Conservation (phyloP, 2,888 invertebrate genomes). For the Limnephilus auricula region DNA sequence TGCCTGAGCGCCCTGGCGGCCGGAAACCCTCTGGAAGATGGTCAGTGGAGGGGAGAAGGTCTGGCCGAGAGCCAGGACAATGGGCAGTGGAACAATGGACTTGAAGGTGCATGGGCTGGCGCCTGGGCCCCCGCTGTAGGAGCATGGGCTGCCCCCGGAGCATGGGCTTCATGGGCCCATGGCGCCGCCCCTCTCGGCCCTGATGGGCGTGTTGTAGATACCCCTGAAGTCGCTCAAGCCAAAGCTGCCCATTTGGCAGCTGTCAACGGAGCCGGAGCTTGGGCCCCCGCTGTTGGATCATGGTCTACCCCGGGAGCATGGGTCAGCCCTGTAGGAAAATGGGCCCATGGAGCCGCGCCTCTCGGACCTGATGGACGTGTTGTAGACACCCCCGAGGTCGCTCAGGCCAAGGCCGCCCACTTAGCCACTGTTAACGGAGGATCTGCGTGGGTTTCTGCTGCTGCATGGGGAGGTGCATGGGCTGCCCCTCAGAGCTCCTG, state of each 20-base stretch:
- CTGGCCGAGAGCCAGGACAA: slow-evolving; percentile 57
- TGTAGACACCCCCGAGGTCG: slow-evolving; percentile 52
- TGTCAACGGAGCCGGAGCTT: slow-evolving; percentile 66
- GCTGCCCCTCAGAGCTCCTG: slow-evolving; percentile 3
- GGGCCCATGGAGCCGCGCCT: slow-evolving; percentile 40
- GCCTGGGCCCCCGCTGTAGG: background rate
- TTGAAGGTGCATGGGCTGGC: slow-evolving; percentile 20
- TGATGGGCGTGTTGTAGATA: slow-evolving; percentile 62
- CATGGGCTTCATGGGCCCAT: slow-evolving; percentile 45
- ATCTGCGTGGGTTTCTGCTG: slow-evolving; percentile 22
- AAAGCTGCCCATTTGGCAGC: slow-evolving; percentile 66
- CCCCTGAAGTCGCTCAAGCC: slow-evolving; percentile 70
- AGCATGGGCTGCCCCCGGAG: slow-evolving; percentile 30
- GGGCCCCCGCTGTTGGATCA: slow-evolving; percentile 39
- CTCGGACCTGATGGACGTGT: slow-evolving; percentile 59
- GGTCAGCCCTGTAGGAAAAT: background rate
- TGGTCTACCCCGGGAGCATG: slow-evolving; percentile 25
- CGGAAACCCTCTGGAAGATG: background rate
- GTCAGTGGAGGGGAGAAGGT: too few relatives aligned
- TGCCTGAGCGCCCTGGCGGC: slow-evolving; percentile 57
- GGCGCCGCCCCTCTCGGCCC: slow-evolving; percentile 47
- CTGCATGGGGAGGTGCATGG: background rate
- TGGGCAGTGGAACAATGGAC: background rate
- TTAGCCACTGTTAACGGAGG: slow-evolving; percentile 69
- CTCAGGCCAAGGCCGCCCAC: slow-evolving; percentile 67